phyloP scores from a whole-genome alignment of 2,888 invertebrate species.

The Hermaeophaga mercurialis region DNA sequence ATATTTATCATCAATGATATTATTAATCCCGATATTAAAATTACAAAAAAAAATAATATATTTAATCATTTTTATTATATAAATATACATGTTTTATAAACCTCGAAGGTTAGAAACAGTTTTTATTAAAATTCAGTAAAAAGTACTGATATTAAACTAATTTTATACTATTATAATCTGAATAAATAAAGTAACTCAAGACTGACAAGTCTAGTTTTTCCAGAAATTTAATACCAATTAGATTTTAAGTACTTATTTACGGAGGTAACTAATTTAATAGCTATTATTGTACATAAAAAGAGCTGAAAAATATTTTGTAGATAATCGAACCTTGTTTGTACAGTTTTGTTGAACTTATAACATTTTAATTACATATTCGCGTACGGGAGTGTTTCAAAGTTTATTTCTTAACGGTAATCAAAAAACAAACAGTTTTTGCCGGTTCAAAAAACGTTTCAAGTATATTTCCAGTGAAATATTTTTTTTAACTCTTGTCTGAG shows the following conservation, averaged over 20 bases:
- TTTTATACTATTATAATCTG: too few species aligned
- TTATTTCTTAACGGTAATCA: conserved; percentile 5
- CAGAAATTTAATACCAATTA: background rate
- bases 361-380: conserved; percentile 3
- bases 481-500: conserved; percentile 31
- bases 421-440: conserved; percentile 8
- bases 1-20: too few species aligned
- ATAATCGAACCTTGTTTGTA: background rate
- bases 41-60: too few species aligned
- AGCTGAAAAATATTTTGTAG: background rate
- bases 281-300: background rate
- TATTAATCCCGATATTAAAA: too few species aligned
- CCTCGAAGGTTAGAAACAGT: too few species aligned
- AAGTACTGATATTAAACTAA: too few species aligned
- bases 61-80: too few species aligned
- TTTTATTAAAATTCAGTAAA: too few species aligned
- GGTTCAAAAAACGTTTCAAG: conserved; percentile 11
- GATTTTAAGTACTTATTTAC: conserved; percentile 1
- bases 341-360: background rate
- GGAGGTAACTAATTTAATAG: too few species aligned
- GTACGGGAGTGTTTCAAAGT: conserved; percentile 13
- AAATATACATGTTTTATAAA: too few species aligned
- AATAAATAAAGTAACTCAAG: background rate
- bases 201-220: conserved; percentile 5
- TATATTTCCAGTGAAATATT: conserved; percentile 1